Percentiles rank a stretch among this genome's conserved stretches.
Conservation (phyloP, 2,888 invertebrate species). For the Stenodera caucasica region DNA sequence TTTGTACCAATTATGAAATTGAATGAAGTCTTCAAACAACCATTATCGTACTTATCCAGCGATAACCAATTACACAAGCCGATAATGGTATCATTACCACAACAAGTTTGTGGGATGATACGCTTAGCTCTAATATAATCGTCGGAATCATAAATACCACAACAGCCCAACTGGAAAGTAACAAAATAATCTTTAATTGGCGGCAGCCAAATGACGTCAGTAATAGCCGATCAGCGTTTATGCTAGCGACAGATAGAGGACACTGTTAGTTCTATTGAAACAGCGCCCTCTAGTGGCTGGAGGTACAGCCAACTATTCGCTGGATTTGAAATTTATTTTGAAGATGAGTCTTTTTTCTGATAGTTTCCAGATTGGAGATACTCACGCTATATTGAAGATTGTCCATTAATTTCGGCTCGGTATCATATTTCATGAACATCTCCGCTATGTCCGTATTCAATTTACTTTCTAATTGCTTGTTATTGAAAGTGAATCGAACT, state of each 20-base stretch:
- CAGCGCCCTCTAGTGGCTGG: no score
- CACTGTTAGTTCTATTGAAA: no score
- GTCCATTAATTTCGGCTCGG: slow-evolving; percentile 23
- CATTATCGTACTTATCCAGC: slow-evolving; percentile 12
- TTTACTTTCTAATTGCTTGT: slow-evolving; percentile 14
- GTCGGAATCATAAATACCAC: slow-evolving; percentile 27
- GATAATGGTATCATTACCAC: neutral
- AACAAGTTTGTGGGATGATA: slow-evolving; percentile 20
- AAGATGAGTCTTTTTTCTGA: no score
- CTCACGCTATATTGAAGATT: slow-evolving; percentile 26
- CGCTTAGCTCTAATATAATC: slow-evolving; percentile 16
- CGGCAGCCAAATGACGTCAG: no score
- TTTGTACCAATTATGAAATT: slow-evolving; percentile 26
- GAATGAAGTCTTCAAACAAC: slow-evolving; percentile 22
- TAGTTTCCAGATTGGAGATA: slow-evolving; percentile 4
- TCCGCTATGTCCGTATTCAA: slow-evolving; percentile 20
- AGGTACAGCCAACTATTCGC: no score
- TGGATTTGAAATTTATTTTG: no score
- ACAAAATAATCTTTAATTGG: no score
- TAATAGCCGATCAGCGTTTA: no score
- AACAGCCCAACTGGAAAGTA: slow-evolving; percentile 32
- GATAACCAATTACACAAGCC: slow-evolving; percentile 1
- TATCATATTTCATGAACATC: slow-evolving; percentile 21
- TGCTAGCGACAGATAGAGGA: no score
- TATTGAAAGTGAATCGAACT: slow-evolving; percentile 13